Conservation (phyloP, 2,888 invertebrate species). For the Fragum whitleyi region DNA sequence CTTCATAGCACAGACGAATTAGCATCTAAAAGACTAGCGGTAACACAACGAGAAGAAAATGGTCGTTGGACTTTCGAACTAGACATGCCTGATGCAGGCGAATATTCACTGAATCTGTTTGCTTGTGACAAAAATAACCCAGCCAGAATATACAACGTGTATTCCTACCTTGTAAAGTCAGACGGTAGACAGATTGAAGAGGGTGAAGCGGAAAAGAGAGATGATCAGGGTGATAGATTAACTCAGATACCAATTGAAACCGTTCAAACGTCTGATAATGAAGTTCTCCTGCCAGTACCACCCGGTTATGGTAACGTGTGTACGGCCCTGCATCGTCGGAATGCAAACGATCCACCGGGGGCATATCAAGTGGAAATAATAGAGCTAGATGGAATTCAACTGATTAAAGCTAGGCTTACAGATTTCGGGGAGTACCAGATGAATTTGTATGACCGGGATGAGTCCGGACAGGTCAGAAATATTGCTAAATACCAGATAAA, state of each 20-base stretch:
- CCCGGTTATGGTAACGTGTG: slow-evolving; percentile 73
- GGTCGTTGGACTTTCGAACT: slow-evolving; percentile 79
- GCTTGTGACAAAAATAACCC: slow-evolving; percentile 74
- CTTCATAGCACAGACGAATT: slow-evolving; percentile 77
- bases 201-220: slow-evolving; percentile 55
- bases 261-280: slow-evolving; percentile 79
- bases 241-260: slow-evolving; percentile 73
- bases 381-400: slow-evolving; percentile 72
- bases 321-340: slow-evolving; percentile 77
- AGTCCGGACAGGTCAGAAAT: slow-evolving; percentile 67
- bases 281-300: slow-evolving; percentile 77
- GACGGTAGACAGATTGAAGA: slow-evolving; percentile 69
- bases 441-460: slow-evolving; percentile 76
- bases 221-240: slow-evolving; percentile 63
- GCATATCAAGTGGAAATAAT: slow-evolving; percentile 71
- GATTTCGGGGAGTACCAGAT: slow-evolving; percentile 81
- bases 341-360: slow-evolving; percentile 76
- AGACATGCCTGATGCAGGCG: slow-evolving; percentile 78
- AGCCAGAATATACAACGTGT: slow-evolving; percentile 75
- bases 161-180: slow-evolving; percentile 77
- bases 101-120: slow-evolving; percentile 82
- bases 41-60: slow-evolving; percentile 69
- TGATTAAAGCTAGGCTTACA: slow-evolving; percentile 74
- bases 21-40: slow-evolving; percentile 70
- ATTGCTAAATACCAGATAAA: slow-evolving; percentile 80